phyloP scores from a whole-genome alignment of 1,140 invertebrate genomes.

The Bombus waltoni region DNA sequence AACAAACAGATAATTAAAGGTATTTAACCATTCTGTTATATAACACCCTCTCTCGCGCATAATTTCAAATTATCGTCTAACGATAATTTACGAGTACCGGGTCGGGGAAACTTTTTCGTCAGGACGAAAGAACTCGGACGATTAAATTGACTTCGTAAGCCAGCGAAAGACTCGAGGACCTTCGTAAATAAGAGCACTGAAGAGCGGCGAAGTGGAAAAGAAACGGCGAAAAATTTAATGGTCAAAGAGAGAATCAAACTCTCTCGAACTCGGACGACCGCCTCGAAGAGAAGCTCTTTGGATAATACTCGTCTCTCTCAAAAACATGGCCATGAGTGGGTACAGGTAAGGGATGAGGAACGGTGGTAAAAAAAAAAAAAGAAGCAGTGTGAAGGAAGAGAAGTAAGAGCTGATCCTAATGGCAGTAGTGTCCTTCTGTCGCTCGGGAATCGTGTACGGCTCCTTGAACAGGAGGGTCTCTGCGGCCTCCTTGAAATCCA shows the following conservation, averaged over 20 bases:
- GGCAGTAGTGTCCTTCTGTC: conserved; percentile 71
- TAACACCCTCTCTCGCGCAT: background rate
- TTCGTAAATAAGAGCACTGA: background rate
- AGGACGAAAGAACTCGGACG: background rate
- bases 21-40: no score
- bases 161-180: no score
- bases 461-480: conserved; percentile 66
- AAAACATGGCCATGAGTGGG: conserved; percentile 20
- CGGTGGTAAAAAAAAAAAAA: conserved; percentile 16
- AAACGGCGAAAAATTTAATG: conserved; percentile 16
- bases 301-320: conserved; percentile 36
- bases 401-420: conserved; percentile 70
- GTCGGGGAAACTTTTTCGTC: background rate
- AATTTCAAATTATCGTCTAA: background rate
- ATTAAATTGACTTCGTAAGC: conserved; percentile 2
- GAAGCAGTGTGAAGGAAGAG: background rate
- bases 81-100: background rate
- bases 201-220: background rate
- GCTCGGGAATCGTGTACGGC: conserved; percentile 65
- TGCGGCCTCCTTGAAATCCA: conserved; percentile 71
- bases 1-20: background rate
- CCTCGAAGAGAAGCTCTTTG: conserved; percentile 10
- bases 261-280: conserved; percentile 24
- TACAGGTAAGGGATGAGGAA: background rate
- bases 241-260: conserved; percentile 35